A percentile compares a stretch with the other conserved stretches of the same genome.
Conservation (phyloP, 2,113 vertebrate genomes). For the Epinephelus moara region DNA sequence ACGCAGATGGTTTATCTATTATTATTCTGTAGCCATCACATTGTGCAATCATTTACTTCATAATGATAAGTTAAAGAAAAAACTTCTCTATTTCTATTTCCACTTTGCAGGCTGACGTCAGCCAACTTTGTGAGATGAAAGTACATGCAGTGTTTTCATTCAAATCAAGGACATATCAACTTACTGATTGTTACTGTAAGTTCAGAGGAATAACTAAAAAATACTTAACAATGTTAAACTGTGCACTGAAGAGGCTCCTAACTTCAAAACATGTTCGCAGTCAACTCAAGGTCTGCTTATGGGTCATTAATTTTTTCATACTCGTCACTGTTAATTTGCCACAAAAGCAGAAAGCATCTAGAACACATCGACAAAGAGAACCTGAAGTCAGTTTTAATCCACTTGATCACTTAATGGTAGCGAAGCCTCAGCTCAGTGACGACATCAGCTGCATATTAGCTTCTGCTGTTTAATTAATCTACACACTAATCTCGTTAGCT, state of each 20-base stretch:
- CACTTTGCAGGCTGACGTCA: not conserved
- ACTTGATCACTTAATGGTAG: slow-evolving; percentile 24
- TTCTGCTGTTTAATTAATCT: slow-evolving; percentile 57
- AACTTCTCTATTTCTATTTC: too few relatives aligned
- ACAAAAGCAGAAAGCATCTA: not conserved
- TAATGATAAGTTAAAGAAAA: too few relatives aligned
- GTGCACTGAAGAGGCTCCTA: not conserved
- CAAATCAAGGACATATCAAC: not conserved
- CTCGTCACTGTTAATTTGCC: not conserved
- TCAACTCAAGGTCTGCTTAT: not conserved
- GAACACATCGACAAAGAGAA: not conserved
- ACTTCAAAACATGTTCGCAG: not conserved
- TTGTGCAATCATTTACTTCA: too few relatives aligned
- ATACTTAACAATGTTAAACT: not conserved
- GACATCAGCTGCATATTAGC: slow-evolving; percentile 52
- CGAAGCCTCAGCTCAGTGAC: slow-evolving; percentile 19
- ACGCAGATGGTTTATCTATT: too few relatives aligned
- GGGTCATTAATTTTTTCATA: not conserved
- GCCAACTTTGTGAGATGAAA: not conserved
- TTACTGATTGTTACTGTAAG: not conserved
- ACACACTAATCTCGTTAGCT: slow-evolving; percentile 46
- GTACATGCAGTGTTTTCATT: not conserved
- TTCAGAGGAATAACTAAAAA: not conserved
- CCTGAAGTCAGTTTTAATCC: slow-evolving; percentile 33
- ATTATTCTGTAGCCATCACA: too few relatives aligned